Percentiles rank a stretch among this genome's conserved stretches.
phyloP scores from a whole-genome alignment of 2,888 invertebrate species.

The Geophilus truncorum region DNA sequence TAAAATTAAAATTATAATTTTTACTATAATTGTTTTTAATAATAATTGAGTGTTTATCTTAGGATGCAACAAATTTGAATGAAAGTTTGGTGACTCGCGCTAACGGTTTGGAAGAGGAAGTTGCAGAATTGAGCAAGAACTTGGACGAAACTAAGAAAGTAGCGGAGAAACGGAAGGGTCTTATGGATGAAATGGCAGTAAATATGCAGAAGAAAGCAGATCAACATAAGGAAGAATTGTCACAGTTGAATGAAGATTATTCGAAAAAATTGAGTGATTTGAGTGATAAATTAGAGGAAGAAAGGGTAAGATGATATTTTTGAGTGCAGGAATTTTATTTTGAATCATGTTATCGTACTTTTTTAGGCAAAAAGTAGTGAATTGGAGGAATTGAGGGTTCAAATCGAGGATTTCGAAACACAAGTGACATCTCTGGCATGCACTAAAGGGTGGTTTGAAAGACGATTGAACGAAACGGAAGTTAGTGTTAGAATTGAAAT shows the following conservation, averaged over 20 bases:
- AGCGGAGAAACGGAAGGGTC: constrained; percentile 50
- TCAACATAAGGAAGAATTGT: constrained; percentile 45
- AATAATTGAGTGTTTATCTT: neutral
- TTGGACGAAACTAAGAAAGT: constrained; percentile 41
- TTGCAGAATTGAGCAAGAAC: constrained; percentile 29
- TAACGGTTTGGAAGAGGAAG: constrained; percentile 35
- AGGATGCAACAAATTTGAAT: constrained; percentile 33
- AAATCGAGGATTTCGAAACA: constrained; percentile 42
- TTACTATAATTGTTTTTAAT: neutral
- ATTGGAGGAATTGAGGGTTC: constrained; percentile 42
- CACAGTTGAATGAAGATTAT: constrained; percentile 43
- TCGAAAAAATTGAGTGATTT: constrained; percentile 42
- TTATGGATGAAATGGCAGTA: constrained; percentile 51
- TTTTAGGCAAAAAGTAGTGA: constrained; percentile 36
- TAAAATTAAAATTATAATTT: neutral
- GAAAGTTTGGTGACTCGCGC: constrained; percentile 35
- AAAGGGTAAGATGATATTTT: constrained; percentile 42
- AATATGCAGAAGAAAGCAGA: constrained; percentile 49
- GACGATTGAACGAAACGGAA: constrained; percentile 46
- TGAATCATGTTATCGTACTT: no score
- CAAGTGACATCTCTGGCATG: constrained; percentile 44
- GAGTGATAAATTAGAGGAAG: constrained; percentile 43
- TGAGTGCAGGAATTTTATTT: neutral
- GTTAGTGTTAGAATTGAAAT: constrained; percentile 37
- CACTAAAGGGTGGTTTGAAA: constrained; percentile 46